Evolutionary conservation across 2,113 vertebrate species (phyloP).

Genomic region (Nibea albiflora): DNA sequence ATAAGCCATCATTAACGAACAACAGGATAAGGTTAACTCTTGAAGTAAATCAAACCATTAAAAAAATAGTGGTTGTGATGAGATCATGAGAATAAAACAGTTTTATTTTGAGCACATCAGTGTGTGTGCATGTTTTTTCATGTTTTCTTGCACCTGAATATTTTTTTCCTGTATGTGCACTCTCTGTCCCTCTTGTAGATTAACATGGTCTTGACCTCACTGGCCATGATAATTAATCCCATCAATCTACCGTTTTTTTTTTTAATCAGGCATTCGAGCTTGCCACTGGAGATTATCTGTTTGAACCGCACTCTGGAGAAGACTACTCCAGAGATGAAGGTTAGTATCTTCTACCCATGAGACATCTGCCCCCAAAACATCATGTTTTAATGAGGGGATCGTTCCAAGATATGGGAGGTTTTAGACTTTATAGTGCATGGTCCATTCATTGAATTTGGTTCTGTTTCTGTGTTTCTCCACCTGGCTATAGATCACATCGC

Average conservation of each 20-base stretch:
- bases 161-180: too few relatives aligned
- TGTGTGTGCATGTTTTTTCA: too few relatives aligned
- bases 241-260: neutral
- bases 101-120: too few relatives aligned
- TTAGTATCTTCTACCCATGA: constrained; percentile 78
- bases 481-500: constrained; percentile 93
- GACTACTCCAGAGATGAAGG: constrained; percentile 98
- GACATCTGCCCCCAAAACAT: neutral
- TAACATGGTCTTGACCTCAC: neutral
- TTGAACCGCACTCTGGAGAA: constrained; percentile 97
- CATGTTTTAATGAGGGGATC: neutral
- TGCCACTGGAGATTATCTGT: constrained; percentile 96
- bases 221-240: neutral
- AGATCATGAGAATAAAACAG: too few relatives aligned
- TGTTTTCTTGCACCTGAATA: too few relatives aligned
- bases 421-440: neutral
- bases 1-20: neutral
- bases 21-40: neutral
- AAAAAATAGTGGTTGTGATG: neutral
- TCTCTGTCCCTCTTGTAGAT: neutral
- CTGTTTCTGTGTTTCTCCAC: constrained; percentile 37
- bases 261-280: constrained; percentile 92
- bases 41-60: neutral
- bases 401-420: too few relatives aligned
- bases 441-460: neutral